Evolutionary conservation across 2,888 invertebrate species (phyloP).

Genomic region (Lasioglossum leucozonium): DNA sequence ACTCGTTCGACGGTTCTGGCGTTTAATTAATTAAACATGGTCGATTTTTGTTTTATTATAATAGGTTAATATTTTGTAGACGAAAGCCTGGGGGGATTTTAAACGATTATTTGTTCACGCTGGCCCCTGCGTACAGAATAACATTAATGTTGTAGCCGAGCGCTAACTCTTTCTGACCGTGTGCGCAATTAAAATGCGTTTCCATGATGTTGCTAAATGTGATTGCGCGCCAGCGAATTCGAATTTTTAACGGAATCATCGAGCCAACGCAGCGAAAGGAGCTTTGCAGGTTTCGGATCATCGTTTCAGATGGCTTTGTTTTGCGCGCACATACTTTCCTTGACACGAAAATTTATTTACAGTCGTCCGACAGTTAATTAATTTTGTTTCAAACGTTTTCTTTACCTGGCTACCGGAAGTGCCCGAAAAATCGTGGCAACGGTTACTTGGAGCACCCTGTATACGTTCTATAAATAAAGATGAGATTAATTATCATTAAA

Average conservation of each 20-base stretch:
- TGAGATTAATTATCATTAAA: neutral
- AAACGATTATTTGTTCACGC: slow-evolving; percentile 19
- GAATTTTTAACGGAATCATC: slow-evolving; percentile 28
- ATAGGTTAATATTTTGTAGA: slow-evolving; percentile 20
- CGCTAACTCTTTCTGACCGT: slow-evolving; percentile 17
- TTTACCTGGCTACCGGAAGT: no score
- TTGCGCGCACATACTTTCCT: neutral
- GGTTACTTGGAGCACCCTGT: no score
- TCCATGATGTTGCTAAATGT: slow-evolving; percentile 16
- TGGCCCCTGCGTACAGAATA: neutral
- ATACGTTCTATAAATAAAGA: neutral
- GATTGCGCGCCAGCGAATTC: slow-evolving; percentile 17
- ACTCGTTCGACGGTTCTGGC: neutral
- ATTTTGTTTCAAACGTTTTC: no score
- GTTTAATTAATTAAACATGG: slow-evolving; percentile 26
- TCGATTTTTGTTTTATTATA: slow-evolving; percentile 24
- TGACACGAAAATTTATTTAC: neutral
- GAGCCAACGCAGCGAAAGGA: neutral
- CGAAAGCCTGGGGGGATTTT: neutral
- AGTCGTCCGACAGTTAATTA: no score
- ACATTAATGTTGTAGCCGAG: slow-evolving; percentile 29
- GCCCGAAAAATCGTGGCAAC: no score
- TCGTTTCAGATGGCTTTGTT: neutral
- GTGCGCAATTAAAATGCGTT: slow-evolving; percentile 15
- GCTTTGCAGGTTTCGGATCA: neutral